Evolutionary conservation across 2,888 invertebrate genomes (phyloP), one percentile per base, ranked within the genome.

Genomic region (Craniophora ligustri): DNA sequence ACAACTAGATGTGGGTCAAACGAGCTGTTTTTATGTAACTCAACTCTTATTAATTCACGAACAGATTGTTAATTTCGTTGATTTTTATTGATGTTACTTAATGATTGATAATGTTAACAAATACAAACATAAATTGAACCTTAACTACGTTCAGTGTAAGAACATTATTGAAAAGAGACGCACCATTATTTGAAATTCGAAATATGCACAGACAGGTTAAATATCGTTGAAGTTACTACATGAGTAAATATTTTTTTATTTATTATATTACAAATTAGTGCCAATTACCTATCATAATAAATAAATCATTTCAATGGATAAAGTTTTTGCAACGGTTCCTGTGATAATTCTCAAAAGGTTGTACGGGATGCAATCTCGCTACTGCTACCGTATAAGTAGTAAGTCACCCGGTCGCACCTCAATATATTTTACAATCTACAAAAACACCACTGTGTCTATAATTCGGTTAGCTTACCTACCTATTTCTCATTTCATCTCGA

Each of bases 401-500:
- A 38, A 57, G 39, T 32, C 49, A 48, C 15, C 46, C 35, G 42
- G 28, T 39, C 15, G 23, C 56, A 67, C 48, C 70, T 66, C 42
- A 72, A 71, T 42, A 53, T 47, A 55, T 32, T 67, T 78, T 67
- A 70, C 46, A 26, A 69, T 72, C 50, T 44, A 32, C n/a, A n/a
- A 54, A 49, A 68, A 69, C 47, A 46, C 38, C 30, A 57, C 49
- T 47, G 57, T 61, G 56, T 63, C 67, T 72, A 55, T 75, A 66
- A 78, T 72, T 75, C 61, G 62, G 74, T 72, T 70, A n/a, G 23
- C 10, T n/a, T n/a, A n/a, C n/a, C n/a, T n/a, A n/a, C n/a, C n/a
- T 26, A 76, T 71, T 65, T 70, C 68, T 74, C 34, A 76, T 78
- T 77, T 78, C 67, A 75, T 81, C 75, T 75, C 64, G 61, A 65